Evolutionary conservation across 2,888 invertebrate species (phyloP), one percentile per base, ranked within the genome.

Genomic region (Hemithea aestivaria): DNA sequence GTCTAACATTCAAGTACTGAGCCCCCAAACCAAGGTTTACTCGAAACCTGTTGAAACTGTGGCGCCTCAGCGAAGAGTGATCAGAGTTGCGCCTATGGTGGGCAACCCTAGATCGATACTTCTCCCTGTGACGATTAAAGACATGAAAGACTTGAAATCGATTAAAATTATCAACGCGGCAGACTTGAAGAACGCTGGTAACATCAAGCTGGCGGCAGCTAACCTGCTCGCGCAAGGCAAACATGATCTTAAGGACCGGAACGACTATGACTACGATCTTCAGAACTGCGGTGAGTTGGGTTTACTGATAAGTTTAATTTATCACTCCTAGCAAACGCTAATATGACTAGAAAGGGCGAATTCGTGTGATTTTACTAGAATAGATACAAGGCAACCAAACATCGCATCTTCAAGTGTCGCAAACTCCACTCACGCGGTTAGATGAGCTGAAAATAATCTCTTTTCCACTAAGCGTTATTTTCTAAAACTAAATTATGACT

Each of bases 141-240:
- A 91, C 41, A 91, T 92, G 77, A 92, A 92, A 70, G 92, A 92
- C 63, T 87, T 93, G 37, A 91, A 90, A 53, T 90, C 91, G 0
- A 91, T 92, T 37, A 92, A 93, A 77, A 92, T 94, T 36, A 90
- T 93, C 33, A 93, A 92, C 55, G 90, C 92, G 0, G 82, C 90
- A 0, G 89, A 89, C 50, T 62, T 90, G 47, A 84, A 88, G 68
- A 82, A 88, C 46, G 82, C 88, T 5, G 81, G 89, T 2, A 89
- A 87, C 54, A 85, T 90, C 20, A 89, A 88, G 45, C 51, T 88
- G 29, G 83, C 88, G 0, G 87, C 89, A 0, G 88, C 88, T 0
- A 88, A 88, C 52, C 62, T 88, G 8, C 53, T 88, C 20, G 81
- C 87, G 31, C 87, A 88, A 51, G 81, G 80, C 51, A 88, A 87